These are phyloP conservation scores for Callorhinus ursinus DNA, from an alignment of 2,113 vertebrate species.

Conservation along the genomic window DNA sequence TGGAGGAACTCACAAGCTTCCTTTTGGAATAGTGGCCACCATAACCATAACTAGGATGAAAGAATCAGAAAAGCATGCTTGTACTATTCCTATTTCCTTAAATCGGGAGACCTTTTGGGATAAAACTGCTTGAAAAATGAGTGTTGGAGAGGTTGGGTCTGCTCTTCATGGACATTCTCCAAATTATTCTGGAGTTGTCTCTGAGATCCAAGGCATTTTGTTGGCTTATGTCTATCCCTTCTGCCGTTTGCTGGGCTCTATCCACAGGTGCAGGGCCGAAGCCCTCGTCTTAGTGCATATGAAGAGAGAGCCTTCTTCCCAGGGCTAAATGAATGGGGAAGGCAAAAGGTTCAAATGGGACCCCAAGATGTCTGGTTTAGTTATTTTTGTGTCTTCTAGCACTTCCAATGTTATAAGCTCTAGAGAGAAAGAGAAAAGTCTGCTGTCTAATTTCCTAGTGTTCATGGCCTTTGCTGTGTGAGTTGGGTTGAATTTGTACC, in stretches of 20 bases:
- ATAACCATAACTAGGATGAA: not conserved
- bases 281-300: not conserved
- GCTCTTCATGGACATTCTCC: not conserved
- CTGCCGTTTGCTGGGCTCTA: not conserved
- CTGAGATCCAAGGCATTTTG: not conserved
- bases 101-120: not conserved
- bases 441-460: not conserved
- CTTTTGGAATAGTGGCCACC: not conserved
- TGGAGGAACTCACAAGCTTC: not conserved
- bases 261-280: not conserved
- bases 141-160: not conserved
- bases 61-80: not conserved
- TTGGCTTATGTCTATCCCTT: not conserved
- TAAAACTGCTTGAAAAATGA: not conserved
- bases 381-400: not conserved
- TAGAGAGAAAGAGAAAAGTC: not conserved
- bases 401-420: not conserved
- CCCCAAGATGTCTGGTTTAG: not conserved
- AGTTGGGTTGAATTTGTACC: not conserved
- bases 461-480: not conserved
- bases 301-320: not conserved
- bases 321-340: not conserved
- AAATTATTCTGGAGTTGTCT: not conserved
- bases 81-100: not conserved
- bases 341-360: not conserved